phyloP scores from a whole-genome alignment of 2,797 vertebrate species.

The Telmatherina bonti region DNA sequence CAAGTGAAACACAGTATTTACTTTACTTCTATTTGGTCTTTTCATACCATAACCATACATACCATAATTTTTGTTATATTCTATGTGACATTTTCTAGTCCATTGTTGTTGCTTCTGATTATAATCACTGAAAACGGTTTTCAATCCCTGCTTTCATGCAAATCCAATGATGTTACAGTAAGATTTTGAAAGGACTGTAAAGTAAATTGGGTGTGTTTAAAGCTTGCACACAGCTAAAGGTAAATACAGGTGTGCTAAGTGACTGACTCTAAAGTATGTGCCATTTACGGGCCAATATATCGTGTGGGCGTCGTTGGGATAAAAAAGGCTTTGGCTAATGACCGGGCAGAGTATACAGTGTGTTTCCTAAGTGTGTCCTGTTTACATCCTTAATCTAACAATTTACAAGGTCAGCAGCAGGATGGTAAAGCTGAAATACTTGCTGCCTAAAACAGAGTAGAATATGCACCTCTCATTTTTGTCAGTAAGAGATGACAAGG shows the following conservation, averaged over 20 bases:
- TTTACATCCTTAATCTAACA: slow-evolving; percentile 3
- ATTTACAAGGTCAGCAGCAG: neutral
- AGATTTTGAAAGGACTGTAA: neutral
- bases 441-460: neutral
- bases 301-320: neutral
- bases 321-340: neutral
- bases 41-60: no score
- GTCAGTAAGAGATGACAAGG: slow-evolving; percentile 45
- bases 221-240: neutral
- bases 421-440: neutral
- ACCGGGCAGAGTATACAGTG: neutral
- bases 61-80: no score
- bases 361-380: neutral
- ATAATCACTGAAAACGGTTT: slow-evolving; percentile 4
- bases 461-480: neutral
- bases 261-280: neutral
- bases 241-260: neutral
- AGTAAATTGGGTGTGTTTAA: neutral
- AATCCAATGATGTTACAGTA: neutral
- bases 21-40: neutral
- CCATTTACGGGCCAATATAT: neutral
- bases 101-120: neutral
- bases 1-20: neutral
- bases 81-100: no score
- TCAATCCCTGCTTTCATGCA: neutral